Evolutionary conservation across 92 coral and sea anemone species (phyloP).

Genomic region (Metridium senile): DNA sequence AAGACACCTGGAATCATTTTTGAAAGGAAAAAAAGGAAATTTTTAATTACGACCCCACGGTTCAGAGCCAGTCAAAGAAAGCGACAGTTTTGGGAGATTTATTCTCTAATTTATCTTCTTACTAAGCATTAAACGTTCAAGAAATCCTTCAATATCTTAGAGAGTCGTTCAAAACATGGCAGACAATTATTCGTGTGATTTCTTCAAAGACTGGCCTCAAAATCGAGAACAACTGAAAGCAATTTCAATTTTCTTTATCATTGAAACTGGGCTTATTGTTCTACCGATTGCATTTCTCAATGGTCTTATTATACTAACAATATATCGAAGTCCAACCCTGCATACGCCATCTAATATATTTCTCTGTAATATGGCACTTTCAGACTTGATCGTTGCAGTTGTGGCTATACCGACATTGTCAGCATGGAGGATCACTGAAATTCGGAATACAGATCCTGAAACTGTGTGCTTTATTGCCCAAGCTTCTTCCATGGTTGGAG

Average conservation of each 20-base stretch:
- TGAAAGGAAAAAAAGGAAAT: too few relatives aligned
- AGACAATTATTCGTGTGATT: background rate
- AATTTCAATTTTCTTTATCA: background rate
- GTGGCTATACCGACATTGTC: background rate
- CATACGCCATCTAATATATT: constrained; percentile 11
- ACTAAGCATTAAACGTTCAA: too few relatives aligned
- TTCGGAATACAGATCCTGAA: background rate
- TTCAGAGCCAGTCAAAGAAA: too few relatives aligned
- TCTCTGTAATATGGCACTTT: background rate
- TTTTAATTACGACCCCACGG: too few relatives aligned
- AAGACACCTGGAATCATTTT: too few relatives aligned
- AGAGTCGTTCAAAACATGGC: background rate
- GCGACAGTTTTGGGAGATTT: too few relatives aligned
- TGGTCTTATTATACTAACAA: background rate
- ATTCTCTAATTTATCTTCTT: too few relatives aligned
- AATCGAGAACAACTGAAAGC: background rate
- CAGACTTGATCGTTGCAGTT: constrained; percentile 8
- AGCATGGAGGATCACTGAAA: background rate
- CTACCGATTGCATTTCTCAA: background rate
- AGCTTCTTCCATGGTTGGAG: background rate
- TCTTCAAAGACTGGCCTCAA: background rate
- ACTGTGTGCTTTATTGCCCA: background rate
- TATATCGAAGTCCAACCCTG: background rate
- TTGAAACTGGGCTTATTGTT: background rate
- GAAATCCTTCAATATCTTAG: too few relatives aligned